Evolutionary conservation across 2,797 vertebrate genomes (phyloP), one percentile per base, ranked within the genome.

Genomic region (Psittacula echo): DNA sequence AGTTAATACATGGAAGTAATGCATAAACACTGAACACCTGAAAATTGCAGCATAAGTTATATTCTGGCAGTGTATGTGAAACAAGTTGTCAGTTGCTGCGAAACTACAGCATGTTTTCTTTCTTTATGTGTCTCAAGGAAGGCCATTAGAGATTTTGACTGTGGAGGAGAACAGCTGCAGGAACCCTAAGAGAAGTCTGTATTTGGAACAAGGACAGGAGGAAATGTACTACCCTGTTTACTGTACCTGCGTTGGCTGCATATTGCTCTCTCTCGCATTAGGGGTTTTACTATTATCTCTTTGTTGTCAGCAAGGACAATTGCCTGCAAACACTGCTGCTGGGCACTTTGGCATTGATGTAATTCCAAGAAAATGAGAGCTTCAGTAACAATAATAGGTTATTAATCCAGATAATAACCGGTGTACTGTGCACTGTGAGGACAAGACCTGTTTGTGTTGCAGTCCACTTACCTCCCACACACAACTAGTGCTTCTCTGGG

Each of bases 301-400:
- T 62, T 74, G 23, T 39, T 89, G 53, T 78, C 70, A 56, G 73
- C 62, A 81, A 61, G 61, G n/a, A 58, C 53, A 66, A 87, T 54
- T 89, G 87, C 44, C 64, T 73, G 42, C 56, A 75, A 93, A 84
- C 60, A 74, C 79, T 93, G 71, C 82, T 76, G 64, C 72, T 2
- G 24, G 50, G 47, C 50, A 26, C 9, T 62, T 72, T 18, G 12
- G 6, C 60, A 45, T 41, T 11, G 9, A 41, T 20, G 27, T 54
- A 71, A 85, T 88, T 95, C 64, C 74, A 90, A 79, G 60, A 51
- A 93, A 96, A 85, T 27, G 16, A 80, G 41, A 66, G 34, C 72
- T 76, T 86, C 47, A 45, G 66, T 74, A 66, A 60, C 58, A 24
- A 32, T 68, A 20, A 42, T 50, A 29, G 47, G 41, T 75, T 66